Conservation (phyloP, 2,797 vertebrate species). For the Poeciliopsis infans region DNA sequence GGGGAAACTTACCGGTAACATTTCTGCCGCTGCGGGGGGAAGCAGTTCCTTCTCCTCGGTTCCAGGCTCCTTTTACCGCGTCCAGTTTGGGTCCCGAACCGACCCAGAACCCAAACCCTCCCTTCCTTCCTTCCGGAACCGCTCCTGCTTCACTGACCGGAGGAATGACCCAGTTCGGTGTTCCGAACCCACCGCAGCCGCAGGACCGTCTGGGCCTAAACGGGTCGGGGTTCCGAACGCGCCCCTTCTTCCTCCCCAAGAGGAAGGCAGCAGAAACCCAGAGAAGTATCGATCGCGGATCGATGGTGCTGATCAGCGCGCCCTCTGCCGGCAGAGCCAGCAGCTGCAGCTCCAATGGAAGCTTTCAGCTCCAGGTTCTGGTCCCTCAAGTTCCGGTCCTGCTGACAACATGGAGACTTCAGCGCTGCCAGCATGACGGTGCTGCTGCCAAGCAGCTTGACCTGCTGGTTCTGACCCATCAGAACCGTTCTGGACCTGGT, state of each 20-base stretch:
- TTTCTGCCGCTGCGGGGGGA: constrained; percentile 43
- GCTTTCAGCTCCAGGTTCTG: constrained; percentile 7
- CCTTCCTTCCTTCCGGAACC: not conserved
- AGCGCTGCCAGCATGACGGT: not conserved
- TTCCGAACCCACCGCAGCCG: not conserved
- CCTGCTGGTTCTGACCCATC: too few species aligned
- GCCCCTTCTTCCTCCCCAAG: constrained; percentile 12
- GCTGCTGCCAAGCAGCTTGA: constrained; percentile 29
- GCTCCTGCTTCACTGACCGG: not conserved
- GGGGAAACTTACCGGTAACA: constrained; percentile 72
- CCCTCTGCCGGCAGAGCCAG: constrained; percentile 24
- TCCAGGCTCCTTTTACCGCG: not conserved
- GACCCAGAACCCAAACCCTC: constrained; percentile 21
- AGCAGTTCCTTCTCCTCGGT: not conserved
- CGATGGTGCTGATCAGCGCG: constrained; percentile 26
- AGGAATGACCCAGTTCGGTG: not conserved
- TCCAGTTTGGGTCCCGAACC: not conserved
- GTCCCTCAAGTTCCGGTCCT: too few species aligned
- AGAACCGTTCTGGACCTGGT: too few species aligned
- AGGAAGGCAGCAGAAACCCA: not conserved
- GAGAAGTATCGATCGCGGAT: not conserved
- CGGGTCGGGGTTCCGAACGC: constrained; percentile 50
- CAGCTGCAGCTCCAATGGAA: not conserved
- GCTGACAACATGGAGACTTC: too few species aligned
- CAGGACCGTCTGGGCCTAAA: constrained; percentile 15